Evolutionary conservation across 2,113 vertebrate genomes (phyloP).

Genomic region (Calidris pugnax): DNA sequence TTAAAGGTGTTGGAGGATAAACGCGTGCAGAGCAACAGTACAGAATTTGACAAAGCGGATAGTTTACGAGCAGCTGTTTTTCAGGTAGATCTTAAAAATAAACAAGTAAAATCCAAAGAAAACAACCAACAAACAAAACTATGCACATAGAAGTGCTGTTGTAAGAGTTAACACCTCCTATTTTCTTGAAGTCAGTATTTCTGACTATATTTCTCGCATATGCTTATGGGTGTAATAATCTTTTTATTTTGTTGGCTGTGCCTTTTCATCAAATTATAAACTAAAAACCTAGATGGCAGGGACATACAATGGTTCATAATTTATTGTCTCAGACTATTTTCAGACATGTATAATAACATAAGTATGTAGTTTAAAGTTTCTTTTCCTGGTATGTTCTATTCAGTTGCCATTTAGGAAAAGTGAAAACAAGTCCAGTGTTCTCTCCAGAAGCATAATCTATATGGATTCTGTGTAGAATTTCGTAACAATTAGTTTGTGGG

Average conservation of each 20-base stretch:
- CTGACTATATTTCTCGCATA: not conserved
- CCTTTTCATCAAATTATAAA: not conserved
- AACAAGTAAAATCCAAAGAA: not conserved
- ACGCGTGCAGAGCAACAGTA: conserved; percentile 51
- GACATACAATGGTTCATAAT: not conserved
- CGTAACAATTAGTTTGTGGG: not conserved
- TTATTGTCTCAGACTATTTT: not conserved
- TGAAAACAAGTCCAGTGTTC: not conserved
- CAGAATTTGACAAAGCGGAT: conserved; percentile 77
- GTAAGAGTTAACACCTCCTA: not conserved
- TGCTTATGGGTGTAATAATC: not conserved
- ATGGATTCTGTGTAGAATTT: not conserved
- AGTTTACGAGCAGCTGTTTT: conserved; percentile 86
- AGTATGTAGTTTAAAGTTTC: not conserved
- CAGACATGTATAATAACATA: not conserved
- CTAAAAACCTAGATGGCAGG: not conserved
- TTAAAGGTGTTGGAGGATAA: conserved; percentile 86
- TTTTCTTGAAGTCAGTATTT: not conserved
- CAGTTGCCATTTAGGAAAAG: not conserved
- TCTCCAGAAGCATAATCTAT: not conserved
- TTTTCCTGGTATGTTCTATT: not conserved
- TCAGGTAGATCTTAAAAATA: conserved; percentile 79
- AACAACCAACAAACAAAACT: not conserved
- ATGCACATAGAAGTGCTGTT: not conserved
- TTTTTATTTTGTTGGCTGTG: not conserved